phyloP scores from a whole-genome alignment of 2,888 invertebrate genomes.

The Pasiphila rectangulata region DNA sequence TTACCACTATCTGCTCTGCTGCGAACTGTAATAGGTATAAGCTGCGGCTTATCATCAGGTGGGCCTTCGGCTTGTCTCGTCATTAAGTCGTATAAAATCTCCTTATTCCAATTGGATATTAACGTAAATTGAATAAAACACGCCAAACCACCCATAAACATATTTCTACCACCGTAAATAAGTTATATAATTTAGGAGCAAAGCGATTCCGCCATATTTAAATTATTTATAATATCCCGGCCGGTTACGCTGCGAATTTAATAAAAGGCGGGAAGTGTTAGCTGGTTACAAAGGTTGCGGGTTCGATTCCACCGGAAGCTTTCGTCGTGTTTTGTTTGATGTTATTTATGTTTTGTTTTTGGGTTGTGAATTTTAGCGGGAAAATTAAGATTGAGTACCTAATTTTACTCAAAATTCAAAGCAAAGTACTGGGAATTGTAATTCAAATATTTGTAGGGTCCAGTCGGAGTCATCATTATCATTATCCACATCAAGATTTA shows the following conservation, averaged over 20 bases:
- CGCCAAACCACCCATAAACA: neutral
- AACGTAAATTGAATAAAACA: neutral
- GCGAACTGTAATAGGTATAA: too few relatives aligned
- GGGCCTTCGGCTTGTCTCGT: too few relatives aligned
- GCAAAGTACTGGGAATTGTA: too few relatives aligned
- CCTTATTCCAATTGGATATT: too few relatives aligned
- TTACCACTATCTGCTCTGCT: too few relatives aligned
- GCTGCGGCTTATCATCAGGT: too few relatives aligned
- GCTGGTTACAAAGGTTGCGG: slow-evolving; percentile 11
- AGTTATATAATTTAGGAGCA: slow-evolving; percentile 13
- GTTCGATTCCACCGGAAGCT: slow-evolving; percentile 15
- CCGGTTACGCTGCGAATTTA: slow-evolving; percentile 4
- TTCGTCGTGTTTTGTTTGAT: slow-evolving; percentile 1
- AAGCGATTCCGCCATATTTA: slow-evolving; percentile 22
- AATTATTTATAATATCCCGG: slow-evolving; percentile 15
- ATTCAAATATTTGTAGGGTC: neutral
- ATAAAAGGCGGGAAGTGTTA: slow-evolving; percentile 12
- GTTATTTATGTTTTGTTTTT: slow-evolving; percentile 5
- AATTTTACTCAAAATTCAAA: neutral
- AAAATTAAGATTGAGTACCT: neutral
- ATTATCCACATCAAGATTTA: too few relatives aligned
- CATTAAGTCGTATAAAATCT: too few relatives aligned
- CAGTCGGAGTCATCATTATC: too few relatives aligned
- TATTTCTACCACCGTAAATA: slow-evolving; percentile 19
- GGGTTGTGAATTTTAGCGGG: neutral